Evolutionary conservation across 2,797 vertebrate species (phyloP).

Genomic region (Pogoniulus pusillus): DNA sequence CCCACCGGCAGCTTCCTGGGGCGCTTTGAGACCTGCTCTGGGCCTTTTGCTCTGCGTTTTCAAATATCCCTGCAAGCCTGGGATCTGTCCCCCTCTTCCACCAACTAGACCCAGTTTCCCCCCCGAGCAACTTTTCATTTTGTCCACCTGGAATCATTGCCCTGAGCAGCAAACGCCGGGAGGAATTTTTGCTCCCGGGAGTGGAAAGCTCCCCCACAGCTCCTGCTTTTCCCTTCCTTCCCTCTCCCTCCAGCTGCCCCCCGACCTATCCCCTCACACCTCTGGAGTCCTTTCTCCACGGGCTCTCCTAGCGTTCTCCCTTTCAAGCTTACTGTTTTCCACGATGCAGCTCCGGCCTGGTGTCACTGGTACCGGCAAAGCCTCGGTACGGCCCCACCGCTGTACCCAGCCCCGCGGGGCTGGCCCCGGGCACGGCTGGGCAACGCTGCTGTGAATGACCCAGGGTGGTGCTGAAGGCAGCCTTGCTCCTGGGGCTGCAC

Average conservation of each 20-base stretch:
- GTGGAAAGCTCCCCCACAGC: neutral
- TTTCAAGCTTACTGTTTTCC: neutral
- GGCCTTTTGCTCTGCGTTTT: too few species aligned
- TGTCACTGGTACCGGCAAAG: neutral
- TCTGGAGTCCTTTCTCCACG: neutral
- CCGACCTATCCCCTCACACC: neutral
- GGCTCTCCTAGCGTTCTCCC: neutral
- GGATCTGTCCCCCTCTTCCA: neutral
- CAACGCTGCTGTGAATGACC: neutral
- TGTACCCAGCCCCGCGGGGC: neutral
- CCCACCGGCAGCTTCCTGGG: fast-evolving
- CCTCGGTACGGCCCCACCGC: neutral
- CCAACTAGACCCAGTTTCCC: fast-evolving
- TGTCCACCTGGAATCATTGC: fast-evolving
- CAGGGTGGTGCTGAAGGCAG: neutral
- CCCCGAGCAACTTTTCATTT: neutral
- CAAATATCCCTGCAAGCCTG: fast-evolving
- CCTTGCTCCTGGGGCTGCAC: too few species aligned
- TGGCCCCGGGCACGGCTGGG: too few species aligned
- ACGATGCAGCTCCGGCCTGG: neutral
- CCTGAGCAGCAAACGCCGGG: fast-evolving
- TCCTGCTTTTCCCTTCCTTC: neutral
- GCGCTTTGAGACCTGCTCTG: fast-evolving
- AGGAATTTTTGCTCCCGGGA: neutral
- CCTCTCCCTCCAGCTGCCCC: neutral